A percentile compares a stretch with the other conserved stretches of the same genome.
Evolutionary conservation across 2,797 vertebrate genomes (phyloP).

Genomic region (Rhynchotus rufescens): DNA sequence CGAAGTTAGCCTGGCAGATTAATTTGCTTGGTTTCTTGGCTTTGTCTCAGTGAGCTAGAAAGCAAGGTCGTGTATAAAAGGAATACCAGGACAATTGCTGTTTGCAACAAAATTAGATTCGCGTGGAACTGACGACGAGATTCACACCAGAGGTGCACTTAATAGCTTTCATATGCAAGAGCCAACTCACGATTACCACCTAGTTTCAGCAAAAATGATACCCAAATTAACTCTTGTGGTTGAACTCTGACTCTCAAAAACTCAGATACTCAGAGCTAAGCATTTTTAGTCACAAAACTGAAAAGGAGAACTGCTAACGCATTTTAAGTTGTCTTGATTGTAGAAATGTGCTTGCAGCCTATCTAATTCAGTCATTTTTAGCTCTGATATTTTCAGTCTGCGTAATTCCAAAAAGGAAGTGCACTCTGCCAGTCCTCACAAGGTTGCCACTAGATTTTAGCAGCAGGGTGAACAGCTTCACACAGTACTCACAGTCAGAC

Average conservation of each 20-base stretch:
- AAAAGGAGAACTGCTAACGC: background rate
- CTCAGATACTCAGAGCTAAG: background rate
- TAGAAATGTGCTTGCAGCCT: background rate
- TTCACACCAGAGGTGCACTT: background rate
- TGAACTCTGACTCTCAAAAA: background rate
- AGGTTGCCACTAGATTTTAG: background rate
- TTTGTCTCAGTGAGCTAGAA: background rate
- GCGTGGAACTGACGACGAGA: background rate
- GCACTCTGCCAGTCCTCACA: background rate
- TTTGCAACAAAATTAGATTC: background rate
- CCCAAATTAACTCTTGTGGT: background rate
- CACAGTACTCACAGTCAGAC: background rate
- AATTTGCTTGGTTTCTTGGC: background rate
- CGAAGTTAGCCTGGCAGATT: background rate
- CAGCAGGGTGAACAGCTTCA: background rate
- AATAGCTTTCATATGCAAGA: background rate
- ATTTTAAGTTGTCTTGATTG: background rate
- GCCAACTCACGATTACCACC: background rate
- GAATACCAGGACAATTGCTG: background rate
- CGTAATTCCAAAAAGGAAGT: background rate
- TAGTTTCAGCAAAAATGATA: background rate
- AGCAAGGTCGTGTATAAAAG: background rate
- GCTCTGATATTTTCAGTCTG: background rate
- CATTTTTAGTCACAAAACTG: background rate
- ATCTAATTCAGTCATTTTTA: background rate